Evolutionary conservation across 2,888 invertebrate genomes (phyloP), one percentile per base, ranked within the genome.

Genomic region (Acanthosoma haemorrhoidale): DNA sequence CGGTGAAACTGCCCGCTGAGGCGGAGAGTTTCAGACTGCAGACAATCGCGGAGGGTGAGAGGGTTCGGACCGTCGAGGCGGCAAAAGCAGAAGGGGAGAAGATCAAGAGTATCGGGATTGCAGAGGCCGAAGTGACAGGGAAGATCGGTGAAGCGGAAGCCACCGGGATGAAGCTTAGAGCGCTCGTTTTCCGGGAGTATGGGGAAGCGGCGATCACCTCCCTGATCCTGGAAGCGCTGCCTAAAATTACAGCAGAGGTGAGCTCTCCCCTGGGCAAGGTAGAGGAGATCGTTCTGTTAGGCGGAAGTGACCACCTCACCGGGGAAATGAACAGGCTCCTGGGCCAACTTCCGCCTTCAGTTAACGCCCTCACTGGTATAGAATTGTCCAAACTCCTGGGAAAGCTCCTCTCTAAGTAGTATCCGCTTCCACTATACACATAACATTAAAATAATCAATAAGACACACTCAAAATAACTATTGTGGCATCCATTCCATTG

Each of bases 241-340:
- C 96, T 36, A 95, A 96, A 91, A 94, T 97, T 81, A 96, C 96
- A 70, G 96, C 96, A 11, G 96, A 97, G 84, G 88, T 97, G n/a
- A 87, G 96, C 0, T 96, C 96, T 0, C 97, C 97, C 1, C 83
- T 98, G 74, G 91, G 94, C 32, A 95, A 95, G 84, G 96, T 95
- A 13, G 95, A 95, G 75, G 95, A 96, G 83, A 96, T 98, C 75
- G 93, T 97, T 36, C 80, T 98, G 74, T 87, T 98, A 59, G 95
- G 96, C 0, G 94, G 94, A 59, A 88, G 85, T 80, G 89, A 89
- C 77, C 85, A 87, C 71, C 84, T 90, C 0, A 91, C 92, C 31
- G 88, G 89, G 72, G 96, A 96, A 80, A 85, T 97, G 67, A 87
- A 90, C 31, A 88, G 92, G 71, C 85, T 97, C 68, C 90, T 94